Conservation (phyloP, 2,888 invertebrate genomes). For the Hypomecis punctinalis region DNA sequence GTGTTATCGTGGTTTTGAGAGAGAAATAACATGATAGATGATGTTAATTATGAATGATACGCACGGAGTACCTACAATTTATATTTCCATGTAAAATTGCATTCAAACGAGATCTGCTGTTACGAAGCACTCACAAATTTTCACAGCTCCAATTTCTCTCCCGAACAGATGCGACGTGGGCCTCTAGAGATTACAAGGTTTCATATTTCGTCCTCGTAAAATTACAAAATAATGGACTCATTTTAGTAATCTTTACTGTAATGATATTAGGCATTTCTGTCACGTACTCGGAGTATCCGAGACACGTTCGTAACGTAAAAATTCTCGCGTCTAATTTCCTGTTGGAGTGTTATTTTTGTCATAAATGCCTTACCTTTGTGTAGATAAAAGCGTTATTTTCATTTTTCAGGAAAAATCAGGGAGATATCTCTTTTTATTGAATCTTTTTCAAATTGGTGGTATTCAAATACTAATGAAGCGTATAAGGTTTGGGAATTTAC, state of each 20-base stretch:
- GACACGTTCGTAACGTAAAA: slow-evolving; percentile 23
- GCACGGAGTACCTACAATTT: too few relatives aligned
- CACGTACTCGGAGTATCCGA: slow-evolving; percentile 15
- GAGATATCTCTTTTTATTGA: neutral
- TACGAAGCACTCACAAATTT: neutral
- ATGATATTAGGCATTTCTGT: slow-evolving; percentile 15
- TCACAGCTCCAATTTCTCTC: neutral
- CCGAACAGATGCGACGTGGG: neutral
- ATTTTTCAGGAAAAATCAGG: neutral
- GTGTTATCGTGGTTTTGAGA: too few relatives aligned
- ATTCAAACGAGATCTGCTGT: too few relatives aligned
- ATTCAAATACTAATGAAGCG: too few relatives aligned
- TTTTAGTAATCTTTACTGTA: slow-evolving; percentile 11
- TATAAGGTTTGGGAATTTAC: too few relatives aligned
- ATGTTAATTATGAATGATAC: too few relatives aligned
- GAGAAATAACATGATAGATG: too few relatives aligned
- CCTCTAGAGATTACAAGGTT: neutral
- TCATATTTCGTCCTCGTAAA: neutral
- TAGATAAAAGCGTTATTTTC: neutral
- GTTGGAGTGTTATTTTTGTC: slow-evolving; percentile 20
- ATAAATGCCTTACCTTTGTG: slow-evolving; percentile 9
- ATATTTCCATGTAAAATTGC: too few relatives aligned
- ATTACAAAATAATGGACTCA: slow-evolving; percentile 10
- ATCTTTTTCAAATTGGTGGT: neutral
- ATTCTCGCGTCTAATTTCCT: slow-evolving; percentile 16